Percentiles rank a stretch among this genome's conserved stretches.
Conservation (phyloP, 1,140 invertebrate species). For the Formica selysi region DNA sequence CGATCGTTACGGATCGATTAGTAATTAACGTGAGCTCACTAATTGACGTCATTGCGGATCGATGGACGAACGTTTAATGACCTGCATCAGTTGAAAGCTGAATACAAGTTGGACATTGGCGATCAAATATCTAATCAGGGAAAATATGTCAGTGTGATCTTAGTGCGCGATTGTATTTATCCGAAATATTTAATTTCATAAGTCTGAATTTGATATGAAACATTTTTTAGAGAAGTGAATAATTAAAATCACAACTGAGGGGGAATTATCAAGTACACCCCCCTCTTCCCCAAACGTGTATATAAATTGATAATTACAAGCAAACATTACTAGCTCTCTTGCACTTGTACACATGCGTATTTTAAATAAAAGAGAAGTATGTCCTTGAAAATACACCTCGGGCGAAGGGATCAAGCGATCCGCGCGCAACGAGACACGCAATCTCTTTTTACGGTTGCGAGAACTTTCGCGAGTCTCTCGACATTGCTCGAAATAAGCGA, state of each 20-base stretch:
- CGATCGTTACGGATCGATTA: conserved; percentile 61
- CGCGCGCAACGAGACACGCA: background rate
- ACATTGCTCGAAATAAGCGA: conserved; percentile 38
- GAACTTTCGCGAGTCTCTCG: background rate
- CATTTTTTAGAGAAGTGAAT: background rate
- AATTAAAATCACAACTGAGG: background rate
- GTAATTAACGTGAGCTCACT: conserved; percentile 51
- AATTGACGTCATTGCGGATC: conserved; percentile 53
- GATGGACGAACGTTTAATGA: conserved; percentile 45
- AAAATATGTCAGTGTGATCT: conserved; percentile 11
- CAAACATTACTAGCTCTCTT: no score
- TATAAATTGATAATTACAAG: no score
- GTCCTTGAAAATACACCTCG: background rate
- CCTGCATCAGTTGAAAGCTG: conserved; percentile 34
- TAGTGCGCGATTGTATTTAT: background rate
- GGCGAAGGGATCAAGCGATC: background rate
- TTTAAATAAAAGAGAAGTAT: background rate
- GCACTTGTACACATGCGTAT: background rate
- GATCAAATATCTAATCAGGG: background rate
- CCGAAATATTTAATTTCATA: background rate
- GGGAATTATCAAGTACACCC: no score
- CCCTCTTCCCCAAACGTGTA: no score
- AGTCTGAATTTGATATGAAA: background rate
- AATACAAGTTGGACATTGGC: background rate
- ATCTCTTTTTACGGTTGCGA: background rate